Evolutionary conservation across 2,888 invertebrate genomes (phyloP).

Genomic region (Mechanitis messenoides): DNA sequence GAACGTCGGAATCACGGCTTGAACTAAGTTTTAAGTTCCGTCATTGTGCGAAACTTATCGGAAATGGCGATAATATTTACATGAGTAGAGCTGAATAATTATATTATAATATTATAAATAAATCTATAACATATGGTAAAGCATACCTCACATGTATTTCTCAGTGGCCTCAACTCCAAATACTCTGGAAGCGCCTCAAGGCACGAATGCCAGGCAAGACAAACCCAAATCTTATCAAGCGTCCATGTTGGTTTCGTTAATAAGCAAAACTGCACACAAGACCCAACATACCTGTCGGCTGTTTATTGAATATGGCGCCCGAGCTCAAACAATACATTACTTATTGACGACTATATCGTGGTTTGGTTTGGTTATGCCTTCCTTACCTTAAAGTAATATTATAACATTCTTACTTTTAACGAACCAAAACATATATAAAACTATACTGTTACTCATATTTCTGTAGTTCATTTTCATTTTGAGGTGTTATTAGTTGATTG

Average conservation of each 20-base stretch:
- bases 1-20: no score
- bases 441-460: no score
- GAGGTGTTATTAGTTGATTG: no score
- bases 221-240: conserved; percentile 74
- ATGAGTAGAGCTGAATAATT: no score
- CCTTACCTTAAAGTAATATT: no score
- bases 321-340: conserved; percentile 57
- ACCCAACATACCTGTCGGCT: conserved; percentile 63
- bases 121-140: conserved; percentile 33
- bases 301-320: conserved; percentile 59
- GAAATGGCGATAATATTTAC: no score
- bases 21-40: no score
- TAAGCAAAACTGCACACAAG: conserved; percentile 74
- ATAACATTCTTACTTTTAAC: no score
- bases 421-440: no score
- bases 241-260: conserved; percentile 70
- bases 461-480: no score
- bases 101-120: no score
- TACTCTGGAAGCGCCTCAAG: conserved; percentile 61
- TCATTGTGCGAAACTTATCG: no score
- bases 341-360: conserved; percentile 44
- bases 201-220: conserved; percentile 72
- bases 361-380: conserved; percentile 15
- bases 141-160: conserved; percentile 35
- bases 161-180: conserved; percentile 58